phyloP scores from a whole-genome alignment of 2,113 vertebrate genomes.

The Rhinoderma darwinii region DNA sequence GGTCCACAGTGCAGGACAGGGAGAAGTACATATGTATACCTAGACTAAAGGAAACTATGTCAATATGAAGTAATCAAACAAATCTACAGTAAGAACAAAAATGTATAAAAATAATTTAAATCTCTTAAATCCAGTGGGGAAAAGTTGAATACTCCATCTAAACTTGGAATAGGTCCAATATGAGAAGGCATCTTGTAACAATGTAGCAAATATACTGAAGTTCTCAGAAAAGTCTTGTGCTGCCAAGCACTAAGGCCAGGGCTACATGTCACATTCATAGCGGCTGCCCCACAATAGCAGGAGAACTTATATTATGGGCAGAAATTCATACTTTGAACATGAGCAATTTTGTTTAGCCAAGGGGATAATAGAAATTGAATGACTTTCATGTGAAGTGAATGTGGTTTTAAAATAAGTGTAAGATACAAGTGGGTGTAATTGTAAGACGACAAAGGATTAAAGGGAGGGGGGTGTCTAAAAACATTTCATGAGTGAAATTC shows the following conservation, averaged over 20 bases:
- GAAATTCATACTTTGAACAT: no score
- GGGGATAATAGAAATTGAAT: background rate
- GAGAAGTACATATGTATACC: background rate
- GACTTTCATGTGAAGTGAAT: background rate
- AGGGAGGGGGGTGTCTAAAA: background rate
- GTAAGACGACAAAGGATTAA: background rate
- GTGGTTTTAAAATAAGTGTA: background rate
- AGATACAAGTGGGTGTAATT: background rate
- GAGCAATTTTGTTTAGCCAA: background rate
- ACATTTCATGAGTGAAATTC: background rate
- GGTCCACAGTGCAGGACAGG: conserved; percentile 8
- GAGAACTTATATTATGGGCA: no score
- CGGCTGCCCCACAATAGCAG: background rate
- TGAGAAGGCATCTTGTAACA: conserved; percentile 20
- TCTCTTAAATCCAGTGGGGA: background rate
- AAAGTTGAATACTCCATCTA: background rate
- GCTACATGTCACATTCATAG: background rate
- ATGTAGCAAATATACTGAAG: background rate
- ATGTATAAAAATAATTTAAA: conserved; percentile 17
- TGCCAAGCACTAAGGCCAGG: background rate
- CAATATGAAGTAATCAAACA: background rate
- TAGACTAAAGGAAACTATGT: background rate
- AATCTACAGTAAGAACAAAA: conserved; percentile 18
- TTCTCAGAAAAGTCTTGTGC: background rate
- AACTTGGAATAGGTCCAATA: background rate